Evolutionary conservation across 1,140 invertebrate species (phyloP).

Genomic region (Mactra quadrangularis): DNA sequence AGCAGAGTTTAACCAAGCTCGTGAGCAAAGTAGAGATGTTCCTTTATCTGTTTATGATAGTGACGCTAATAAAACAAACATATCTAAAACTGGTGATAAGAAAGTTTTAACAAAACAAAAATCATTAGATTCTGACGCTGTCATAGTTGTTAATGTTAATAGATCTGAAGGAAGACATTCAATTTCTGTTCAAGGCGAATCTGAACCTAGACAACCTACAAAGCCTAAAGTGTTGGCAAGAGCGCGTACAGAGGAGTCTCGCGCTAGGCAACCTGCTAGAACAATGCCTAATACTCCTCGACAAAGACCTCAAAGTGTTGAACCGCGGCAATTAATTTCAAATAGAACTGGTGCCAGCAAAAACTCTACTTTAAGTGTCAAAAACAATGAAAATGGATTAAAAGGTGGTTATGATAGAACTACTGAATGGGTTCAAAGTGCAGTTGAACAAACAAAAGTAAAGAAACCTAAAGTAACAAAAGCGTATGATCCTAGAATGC

Average conservation of each 20-base stretch:
- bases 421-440: slow-evolving; percentile 77
- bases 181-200: slow-evolving; percentile 58
- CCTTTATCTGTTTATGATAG: slow-evolving; percentile 41
- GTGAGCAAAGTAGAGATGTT: slow-evolving; percentile 15
- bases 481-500: slow-evolving; percentile 52
- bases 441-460: slow-evolving; percentile 64
- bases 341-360: slow-evolving; percentile 30
- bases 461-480: slow-evolving; percentile 65
- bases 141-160: slow-evolving; percentile 63
- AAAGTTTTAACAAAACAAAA: slow-evolving; percentile 48
- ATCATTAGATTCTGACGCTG: slow-evolving; percentile 57
- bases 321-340: slow-evolving; percentile 55
- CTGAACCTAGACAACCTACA: slow-evolving; percentile 41
- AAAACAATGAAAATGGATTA: slow-evolving; percentile 35
- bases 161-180: slow-evolving; percentile 61
- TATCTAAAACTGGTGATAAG: slow-evolving; percentile 21
- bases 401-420: slow-evolving; percentile 67
- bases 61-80: slow-evolving; percentile 14
- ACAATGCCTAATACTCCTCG: slow-evolving; percentile 23
- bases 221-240: slow-evolving; percentile 58
- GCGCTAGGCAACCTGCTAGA: slow-evolving; percentile 18
- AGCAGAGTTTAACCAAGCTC: slow-evolving; percentile 19
- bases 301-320: slow-evolving; percentile 63
- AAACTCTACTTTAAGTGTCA: slow-evolving; percentile 13
- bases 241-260: slow-evolving; percentile 37